Conservation (phyloP, 1,140 invertebrate species). For the Drosophila tropicalis region DNA sequence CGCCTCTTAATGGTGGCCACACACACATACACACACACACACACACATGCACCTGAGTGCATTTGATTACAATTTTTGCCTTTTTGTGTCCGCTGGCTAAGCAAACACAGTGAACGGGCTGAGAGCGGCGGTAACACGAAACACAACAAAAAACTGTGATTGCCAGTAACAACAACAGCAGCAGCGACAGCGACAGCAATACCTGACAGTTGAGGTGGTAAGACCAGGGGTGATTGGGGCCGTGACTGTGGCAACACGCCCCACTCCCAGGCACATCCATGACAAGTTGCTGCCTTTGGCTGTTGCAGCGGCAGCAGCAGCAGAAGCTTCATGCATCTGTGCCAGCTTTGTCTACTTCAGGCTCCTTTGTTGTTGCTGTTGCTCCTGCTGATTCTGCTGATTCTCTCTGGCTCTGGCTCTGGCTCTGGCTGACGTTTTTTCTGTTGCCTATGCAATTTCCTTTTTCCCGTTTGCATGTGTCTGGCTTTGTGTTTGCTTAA, state of each 20-base stretch:
- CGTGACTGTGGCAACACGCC: neutral
- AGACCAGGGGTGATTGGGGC: constrained; percentile 6
- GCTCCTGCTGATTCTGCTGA: neutral
- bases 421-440: too few relatives aligned
- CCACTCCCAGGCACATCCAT: neutral
- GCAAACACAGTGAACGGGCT: constrained; percentile 37
- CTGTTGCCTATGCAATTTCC: constrained; percentile 22
- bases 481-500: constrained; percentile 37
- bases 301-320: neutral
- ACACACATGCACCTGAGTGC: constrained; percentile 39
- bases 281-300: constrained; percentile 21
- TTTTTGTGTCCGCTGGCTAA: constrained; percentile 42
- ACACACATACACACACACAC: constrained; percentile 20
- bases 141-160: constrained; percentile 52
- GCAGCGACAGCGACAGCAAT: constrained; percentile 11
- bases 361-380: neutral
- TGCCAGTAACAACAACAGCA: constrained; percentile 41
- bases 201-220: constrained; percentile 30
- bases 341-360: neutral
- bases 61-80: constrained; percentile 72
- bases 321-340: neutral
- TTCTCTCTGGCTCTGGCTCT: neutral
- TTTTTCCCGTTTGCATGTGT: constrained; percentile 15
- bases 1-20: constrained; percentile 36
- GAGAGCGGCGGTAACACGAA: constrained; percentile 15